These are phyloP conservation scores for Zaprionus davidi DNA, from an alignment of 1,140 invertebrate species.

Conservation along the genomic window DNA sequence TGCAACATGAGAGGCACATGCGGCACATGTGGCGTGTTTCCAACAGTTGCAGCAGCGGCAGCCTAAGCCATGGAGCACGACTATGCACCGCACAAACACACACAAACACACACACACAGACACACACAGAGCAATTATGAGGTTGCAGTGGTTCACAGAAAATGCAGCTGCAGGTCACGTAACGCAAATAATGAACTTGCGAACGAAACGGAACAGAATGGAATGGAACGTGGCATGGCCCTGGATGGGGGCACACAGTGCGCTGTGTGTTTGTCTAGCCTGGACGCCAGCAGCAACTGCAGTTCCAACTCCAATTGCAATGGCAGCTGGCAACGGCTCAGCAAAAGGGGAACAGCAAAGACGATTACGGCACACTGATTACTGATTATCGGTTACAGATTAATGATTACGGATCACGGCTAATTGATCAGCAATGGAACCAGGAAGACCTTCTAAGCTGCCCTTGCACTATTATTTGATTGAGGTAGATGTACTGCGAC, in stretches of 20 bases:
- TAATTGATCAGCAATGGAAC: neutral
- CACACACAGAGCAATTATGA: slow-evolving; percentile 51
- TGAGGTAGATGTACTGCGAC: too few relatives aligned
- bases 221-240: neutral
- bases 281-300: neutral
- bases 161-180: slow-evolving; percentile 69
- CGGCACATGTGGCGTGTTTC: neutral
- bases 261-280: slow-evolving; percentile 22
- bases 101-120: slow-evolving; percentile 10
- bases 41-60: neutral
- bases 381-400: slow-evolving; percentile 44
- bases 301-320: neutral
- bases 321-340: neutral
- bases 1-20: neutral
- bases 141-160: slow-evolving; percentile 36
- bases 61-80: neutral
- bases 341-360: neutral
- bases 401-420: slow-evolving; percentile 7
- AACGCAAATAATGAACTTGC: slow-evolving; percentile 74
- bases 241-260: neutral
- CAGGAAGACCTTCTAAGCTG: too few relatives aligned
- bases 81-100: slow-evolving; percentile 4
- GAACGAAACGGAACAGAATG: neutral
- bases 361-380: slow-evolving; percentile 60
- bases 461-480: too few relatives aligned